Conservation (phyloP, 2,797 vertebrate species). For the Oryzias dopingdopingensis region DNA sequence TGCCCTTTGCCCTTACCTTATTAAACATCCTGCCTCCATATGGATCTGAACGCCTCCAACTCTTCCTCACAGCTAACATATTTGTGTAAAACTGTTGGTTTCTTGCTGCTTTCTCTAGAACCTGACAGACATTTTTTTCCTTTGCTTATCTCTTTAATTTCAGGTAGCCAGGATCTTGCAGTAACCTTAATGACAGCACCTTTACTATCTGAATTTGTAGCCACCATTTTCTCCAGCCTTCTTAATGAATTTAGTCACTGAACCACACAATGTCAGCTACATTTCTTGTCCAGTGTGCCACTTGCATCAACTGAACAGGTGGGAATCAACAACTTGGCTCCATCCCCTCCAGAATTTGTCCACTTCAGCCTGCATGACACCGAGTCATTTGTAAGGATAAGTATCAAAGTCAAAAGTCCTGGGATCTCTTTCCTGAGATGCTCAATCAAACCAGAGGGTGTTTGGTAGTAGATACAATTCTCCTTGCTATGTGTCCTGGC, state of each 20-base stretch:
- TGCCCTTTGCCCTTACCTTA: too few species aligned
- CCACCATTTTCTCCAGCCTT: background rate
- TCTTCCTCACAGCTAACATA: background rate
- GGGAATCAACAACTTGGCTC: background rate
- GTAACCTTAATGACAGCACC: background rate
- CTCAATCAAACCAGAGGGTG: constrained; percentile 3
- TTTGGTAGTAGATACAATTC: background rate
- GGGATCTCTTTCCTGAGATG: too few species aligned
- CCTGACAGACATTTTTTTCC: background rate
- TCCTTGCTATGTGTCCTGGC: background rate
- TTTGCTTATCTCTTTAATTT: background rate
- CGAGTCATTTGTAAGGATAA: background rate
- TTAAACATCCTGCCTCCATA: too few species aligned
- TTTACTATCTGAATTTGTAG: background rate
- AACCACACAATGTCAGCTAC: background rate
- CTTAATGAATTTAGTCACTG: background rate
- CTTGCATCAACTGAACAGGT: background rate
- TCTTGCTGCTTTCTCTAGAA: background rate
- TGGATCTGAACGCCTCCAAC: too few species aligned
- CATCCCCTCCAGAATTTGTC: background rate
- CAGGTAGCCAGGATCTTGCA: background rate
- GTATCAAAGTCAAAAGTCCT: too few species aligned
- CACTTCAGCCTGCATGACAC: background rate
- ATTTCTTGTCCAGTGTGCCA: background rate
- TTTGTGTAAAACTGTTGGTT: background rate